These are phyloP conservation scores for Sphaerolaimus hirsutus DNA, from an alignment of 2,888 invertebrate genomes.

Conservation along the genomic window DNA sequence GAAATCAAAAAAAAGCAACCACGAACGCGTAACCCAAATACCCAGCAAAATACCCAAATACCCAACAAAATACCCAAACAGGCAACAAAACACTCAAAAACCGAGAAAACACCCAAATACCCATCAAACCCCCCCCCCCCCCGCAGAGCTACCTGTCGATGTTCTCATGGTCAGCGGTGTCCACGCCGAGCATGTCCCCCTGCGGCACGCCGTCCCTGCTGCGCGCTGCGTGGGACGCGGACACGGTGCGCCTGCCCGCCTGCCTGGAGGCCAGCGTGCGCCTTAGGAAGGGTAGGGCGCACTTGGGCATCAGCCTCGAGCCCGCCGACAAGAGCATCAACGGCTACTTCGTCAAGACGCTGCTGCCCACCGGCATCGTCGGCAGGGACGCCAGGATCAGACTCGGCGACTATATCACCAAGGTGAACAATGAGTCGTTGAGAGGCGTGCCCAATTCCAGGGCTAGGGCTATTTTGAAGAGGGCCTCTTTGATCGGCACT, in stretches of 20 bases:
- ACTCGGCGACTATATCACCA: constrained; percentile 36
- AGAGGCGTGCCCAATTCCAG: constrained; percentile 36
- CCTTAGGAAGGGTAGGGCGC: constrained; percentile 35
- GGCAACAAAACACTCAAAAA: too few species aligned
- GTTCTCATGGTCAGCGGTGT: constrained; percentile 19
- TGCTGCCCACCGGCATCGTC: constrained; percentile 35
- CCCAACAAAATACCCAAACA: too few species aligned
- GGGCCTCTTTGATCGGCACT: constrained; percentile 35
- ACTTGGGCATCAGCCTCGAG: constrained; percentile 36
- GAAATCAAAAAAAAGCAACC: too few species aligned
- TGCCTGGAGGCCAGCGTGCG: constrained; percentile 35
- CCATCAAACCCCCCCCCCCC: not conserved
- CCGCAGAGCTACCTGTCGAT: constrained; percentile 20
- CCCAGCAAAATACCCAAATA: too few species aligned
- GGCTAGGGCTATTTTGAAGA: constrained; percentile 36
- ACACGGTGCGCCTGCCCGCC: constrained; percentile 29
- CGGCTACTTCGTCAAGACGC: constrained; percentile 34
- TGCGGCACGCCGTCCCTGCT: constrained; percentile 8
- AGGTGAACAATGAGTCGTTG: constrained; percentile 38
- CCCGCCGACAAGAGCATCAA: constrained; percentile 36
- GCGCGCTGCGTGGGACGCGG: constrained; percentile 20
- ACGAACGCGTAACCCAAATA: too few species aligned
- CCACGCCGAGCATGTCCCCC: constrained; percentile 13
- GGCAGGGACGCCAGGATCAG: constrained; percentile 36
- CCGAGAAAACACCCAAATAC: not conserved